Conservation (phyloP, 2,888 invertebrate genomes). For the Plagodis pulveraria region DNA sequence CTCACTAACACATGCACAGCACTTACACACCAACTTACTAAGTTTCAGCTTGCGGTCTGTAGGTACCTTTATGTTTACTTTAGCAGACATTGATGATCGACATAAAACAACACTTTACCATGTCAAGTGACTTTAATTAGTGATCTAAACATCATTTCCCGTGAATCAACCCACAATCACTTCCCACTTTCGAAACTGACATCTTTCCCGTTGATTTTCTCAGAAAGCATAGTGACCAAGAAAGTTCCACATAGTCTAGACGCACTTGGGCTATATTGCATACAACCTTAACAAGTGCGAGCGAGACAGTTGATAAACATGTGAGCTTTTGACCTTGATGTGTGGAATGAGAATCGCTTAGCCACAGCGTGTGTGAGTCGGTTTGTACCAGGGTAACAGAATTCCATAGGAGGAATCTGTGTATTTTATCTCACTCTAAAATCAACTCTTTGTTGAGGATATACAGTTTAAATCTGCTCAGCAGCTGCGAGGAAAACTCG, state of each 20-base stretch:
- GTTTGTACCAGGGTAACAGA: slow-evolving; percentile 72
- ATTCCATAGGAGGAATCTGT: slow-evolving; percentile 45
- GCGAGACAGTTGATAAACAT: slow-evolving; percentile 51
- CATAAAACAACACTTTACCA: too few relatives aligned
- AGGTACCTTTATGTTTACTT: too few relatives aligned
- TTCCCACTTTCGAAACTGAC: slow-evolving; percentile 35
- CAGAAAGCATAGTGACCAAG: slow-evolving; percentile 62
- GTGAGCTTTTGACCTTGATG: slow-evolving; percentile 70
- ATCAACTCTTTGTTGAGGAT: slow-evolving; percentile 23
- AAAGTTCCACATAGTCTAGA: slow-evolving; percentile 70
- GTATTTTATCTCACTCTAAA: slow-evolving; percentile 28
- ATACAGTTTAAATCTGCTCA: slow-evolving; percentile 34
- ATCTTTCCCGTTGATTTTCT: slow-evolving; percentile 49
- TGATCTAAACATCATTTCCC: slow-evolving; percentile 8
- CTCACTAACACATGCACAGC: too few relatives aligned
- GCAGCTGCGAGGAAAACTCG: slow-evolving; percentile 33
- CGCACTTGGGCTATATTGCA: slow-evolving; percentile 42
- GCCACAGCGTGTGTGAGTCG: slow-evolving; percentile 70
- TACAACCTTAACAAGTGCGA: slow-evolving; percentile 51
- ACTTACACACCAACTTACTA: too few relatives aligned
- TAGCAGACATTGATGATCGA: too few relatives aligned
- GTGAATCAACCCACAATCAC: slow-evolving; percentile 21
- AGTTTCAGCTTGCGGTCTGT: too few relatives aligned
- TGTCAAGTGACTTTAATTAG: not conserved
- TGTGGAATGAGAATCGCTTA: slow-evolving; percentile 66